Conservation (phyloP, 2,888 invertebrate genomes). For the Tenthredo distinguenda region DNA sequence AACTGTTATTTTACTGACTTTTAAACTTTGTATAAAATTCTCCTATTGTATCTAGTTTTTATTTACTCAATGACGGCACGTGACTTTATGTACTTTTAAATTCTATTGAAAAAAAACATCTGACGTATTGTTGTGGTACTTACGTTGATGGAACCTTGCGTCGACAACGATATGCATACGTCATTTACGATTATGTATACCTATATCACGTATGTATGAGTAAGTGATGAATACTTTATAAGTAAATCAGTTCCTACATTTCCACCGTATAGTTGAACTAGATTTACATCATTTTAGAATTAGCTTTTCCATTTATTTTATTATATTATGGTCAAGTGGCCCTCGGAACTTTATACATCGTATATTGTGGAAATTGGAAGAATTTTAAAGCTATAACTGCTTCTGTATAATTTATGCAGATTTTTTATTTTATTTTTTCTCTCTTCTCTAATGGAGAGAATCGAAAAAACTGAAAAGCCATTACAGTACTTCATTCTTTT, state of each 20-base stretch:
- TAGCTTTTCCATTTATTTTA: background rate
- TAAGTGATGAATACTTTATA: conserved; percentile 58
- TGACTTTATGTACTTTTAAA: conserved; percentile 18
- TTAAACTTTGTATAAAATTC: background rate
- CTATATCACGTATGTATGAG: conserved; percentile 59
- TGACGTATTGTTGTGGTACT: conserved; percentile 25
- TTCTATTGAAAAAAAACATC: background rate
- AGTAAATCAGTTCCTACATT: conserved; percentile 59
- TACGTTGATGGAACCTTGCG: background rate
- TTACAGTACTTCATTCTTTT: background rate
- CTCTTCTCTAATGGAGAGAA: background rate
- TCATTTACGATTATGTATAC: conserved; percentile 34
- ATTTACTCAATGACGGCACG: background rate
- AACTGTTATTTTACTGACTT: background rate
- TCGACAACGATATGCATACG: conserved; percentile 31
- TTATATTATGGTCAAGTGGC: background rate
- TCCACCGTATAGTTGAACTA: conserved; percentile 29
- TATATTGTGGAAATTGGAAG: background rate
- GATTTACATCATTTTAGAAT: conserved; percentile 37
- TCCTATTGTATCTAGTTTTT: background rate
- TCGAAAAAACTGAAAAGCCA: background rate
- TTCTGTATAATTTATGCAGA: background rate
- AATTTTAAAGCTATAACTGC: background rate
- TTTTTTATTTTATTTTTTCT: too few relatives aligned
- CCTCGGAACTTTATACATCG: background rate